These are phyloP conservation scores for Hoplias malabaricus DNA, from an alignment of 2,113 vertebrate species.

Conservation along the genomic window DNA sequence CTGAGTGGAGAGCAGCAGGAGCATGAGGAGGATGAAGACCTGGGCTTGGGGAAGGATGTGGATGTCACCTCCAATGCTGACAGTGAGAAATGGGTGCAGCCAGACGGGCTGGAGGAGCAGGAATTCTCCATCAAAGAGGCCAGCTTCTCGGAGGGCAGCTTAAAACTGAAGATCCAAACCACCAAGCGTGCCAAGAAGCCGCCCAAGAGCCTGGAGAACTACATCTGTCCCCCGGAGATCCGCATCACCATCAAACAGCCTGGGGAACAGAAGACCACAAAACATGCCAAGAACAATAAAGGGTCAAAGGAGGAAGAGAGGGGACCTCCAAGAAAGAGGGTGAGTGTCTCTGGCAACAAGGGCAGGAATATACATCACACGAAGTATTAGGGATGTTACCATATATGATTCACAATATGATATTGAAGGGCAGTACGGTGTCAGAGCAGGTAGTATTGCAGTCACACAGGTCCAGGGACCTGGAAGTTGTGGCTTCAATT, in stretches of 20 bases:
- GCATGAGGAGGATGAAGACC: conserved; percentile 83
- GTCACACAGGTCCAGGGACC: too few relatives aligned
- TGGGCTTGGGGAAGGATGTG: conserved; percentile 81
- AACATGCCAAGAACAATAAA: conserved; percentile 81
- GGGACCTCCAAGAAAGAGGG: conserved; percentile 90
- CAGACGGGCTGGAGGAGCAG: conserved; percentile 91
- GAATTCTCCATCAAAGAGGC: conserved; percentile 99
- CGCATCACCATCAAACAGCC: conserved; percentile 96
- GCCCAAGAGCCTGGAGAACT: conserved; percentile 98
- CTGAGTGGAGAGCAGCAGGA: conserved; percentile 77
- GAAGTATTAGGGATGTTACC: not conserved
- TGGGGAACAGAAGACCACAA: conserved; percentile 82
- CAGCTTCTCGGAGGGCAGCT: conserved; percentile 95
- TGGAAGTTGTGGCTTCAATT: too few relatives aligned
- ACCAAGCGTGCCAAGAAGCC: conserved; percentile 98
- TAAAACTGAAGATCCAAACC: conserved; percentile 98
- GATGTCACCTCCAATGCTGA: conserved; percentile 88
- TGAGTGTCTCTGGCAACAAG: conserved; percentile 60
- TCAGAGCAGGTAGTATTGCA: not conserved
- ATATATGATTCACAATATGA: not conserved
- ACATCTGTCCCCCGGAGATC: conserved; percentile 97
- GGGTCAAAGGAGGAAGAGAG: conserved; percentile 86
- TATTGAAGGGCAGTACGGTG: not conserved
- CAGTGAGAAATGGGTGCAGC: conserved; percentile 86
- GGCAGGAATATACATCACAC: not conserved